Evolutionary conservation across 2,888 invertebrate species (phyloP).

Genomic region (Campopleginae sp.): DNA sequence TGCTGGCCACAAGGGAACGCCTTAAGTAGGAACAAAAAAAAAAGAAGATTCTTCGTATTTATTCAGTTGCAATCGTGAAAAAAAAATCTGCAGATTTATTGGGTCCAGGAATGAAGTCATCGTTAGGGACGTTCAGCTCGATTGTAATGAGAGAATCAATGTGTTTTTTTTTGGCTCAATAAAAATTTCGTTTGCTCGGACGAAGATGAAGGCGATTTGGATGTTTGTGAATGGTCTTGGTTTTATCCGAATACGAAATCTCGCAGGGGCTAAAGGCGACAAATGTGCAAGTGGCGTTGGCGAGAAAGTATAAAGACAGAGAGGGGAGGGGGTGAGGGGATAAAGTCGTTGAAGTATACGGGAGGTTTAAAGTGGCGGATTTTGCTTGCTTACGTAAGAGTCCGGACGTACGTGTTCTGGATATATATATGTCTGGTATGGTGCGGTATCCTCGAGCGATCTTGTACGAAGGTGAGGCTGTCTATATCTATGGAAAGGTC

Average conservation of each 20-base stretch:
- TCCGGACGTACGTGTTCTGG: conserved; percentile 59
- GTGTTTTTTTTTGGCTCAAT: neutral
- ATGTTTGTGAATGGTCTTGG: neutral
- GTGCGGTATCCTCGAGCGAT: conserved; percentile 53
- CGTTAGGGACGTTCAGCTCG: too few species aligned
- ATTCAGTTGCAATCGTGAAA: too few species aligned
- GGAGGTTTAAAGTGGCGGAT: conserved; percentile 43
- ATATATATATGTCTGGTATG: conserved; percentile 51
- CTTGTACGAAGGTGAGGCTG: neutral
- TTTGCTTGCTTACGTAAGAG: conserved; percentile 60
- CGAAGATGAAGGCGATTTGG: neutral
- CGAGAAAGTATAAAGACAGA: neutral
- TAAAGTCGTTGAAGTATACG: conserved; percentile 60
- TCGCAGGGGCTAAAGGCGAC: conserved; percentile 24
- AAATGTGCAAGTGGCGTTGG: conserved; percentile 42
- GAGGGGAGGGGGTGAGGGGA: neutral
- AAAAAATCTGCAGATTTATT: too few species aligned
- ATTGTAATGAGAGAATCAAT: too few species aligned
- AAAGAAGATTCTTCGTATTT: too few species aligned
- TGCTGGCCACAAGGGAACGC: too few species aligned
- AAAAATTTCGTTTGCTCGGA: neutral
- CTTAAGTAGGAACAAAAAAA: too few species aligned
- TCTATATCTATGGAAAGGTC: conserved; percentile 40
- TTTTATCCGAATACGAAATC: conserved; percentile 34
- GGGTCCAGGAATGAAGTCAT: too few species aligned